Conservation (phyloP, 1,140 invertebrate species). For the Bombus difficillimus region DNA sequence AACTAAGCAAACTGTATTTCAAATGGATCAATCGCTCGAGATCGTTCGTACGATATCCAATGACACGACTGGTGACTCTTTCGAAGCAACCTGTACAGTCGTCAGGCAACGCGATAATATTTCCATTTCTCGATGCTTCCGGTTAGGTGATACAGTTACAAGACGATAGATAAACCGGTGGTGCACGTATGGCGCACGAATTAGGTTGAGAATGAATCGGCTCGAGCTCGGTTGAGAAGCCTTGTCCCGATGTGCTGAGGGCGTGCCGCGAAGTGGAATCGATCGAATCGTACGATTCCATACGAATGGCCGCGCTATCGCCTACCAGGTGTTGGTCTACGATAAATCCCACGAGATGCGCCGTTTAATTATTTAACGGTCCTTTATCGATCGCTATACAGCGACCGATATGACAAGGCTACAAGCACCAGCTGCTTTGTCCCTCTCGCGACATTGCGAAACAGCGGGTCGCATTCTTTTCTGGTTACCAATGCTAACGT, state of each 20-base stretch:
- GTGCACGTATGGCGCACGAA: background rate
- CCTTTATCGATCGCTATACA: constrained; percentile 54
- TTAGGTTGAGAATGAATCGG: constrained; percentile 42
- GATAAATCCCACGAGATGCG: constrained; percentile 64
- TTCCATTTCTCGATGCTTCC: background rate
- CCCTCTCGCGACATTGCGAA: constrained; percentile 33
- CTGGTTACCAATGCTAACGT: constrained; percentile 27
- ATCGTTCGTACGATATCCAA: background rate
- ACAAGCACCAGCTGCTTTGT: constrained; percentile 38
- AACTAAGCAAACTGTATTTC: background rate
- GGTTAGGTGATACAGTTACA: no score
- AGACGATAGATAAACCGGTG: background rate
- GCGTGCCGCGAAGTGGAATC: constrained; percentile 22
- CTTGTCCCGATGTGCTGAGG: constrained; percentile 26
- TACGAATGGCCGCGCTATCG: background rate
- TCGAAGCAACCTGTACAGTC: background rate
- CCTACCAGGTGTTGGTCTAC: constrained; percentile 47
- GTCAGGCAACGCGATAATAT: background rate
- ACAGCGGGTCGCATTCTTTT: constrained; percentile 48
- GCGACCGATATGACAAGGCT: constrained; percentile 58
- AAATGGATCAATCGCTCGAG: background rate
- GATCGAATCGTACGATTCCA: constrained; percentile 32
- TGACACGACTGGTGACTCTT: background rate
- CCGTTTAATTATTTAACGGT: constrained; percentile 67
- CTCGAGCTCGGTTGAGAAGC: constrained; percentile 1